Evolutionary conservation across 2,113 vertebrate species (phyloP).

Genomic region (Hypomesus transpacificus): DNA sequence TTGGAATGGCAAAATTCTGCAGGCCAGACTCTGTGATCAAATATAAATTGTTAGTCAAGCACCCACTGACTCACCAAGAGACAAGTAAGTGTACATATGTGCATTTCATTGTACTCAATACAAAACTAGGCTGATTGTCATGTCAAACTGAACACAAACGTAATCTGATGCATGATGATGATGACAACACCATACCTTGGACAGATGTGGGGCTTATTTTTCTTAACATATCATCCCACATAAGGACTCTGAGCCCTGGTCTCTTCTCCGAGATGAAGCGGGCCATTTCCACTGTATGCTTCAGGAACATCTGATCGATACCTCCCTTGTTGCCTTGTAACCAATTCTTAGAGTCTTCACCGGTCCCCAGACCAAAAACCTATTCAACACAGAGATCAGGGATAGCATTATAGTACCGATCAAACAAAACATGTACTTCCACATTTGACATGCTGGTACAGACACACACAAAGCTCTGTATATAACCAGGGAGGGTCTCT

Average conservation of each 20-base stretch:
- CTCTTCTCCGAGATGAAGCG: constrained; percentile 48
- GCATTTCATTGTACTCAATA: too few species aligned
- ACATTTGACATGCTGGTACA: too few species aligned
- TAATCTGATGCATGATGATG: too few species aligned
- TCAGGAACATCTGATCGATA: constrained; percentile 67
- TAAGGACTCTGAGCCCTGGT: constrained; percentile 52
- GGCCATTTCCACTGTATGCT: constrained; percentile 68
- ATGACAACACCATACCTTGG: constrained; percentile 48
- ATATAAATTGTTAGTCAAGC: background rate
- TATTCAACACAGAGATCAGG: constrained; percentile 27
- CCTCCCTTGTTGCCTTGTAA: constrained; percentile 58
- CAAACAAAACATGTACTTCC: background rate
- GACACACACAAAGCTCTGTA: too few species aligned
- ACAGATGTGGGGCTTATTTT: constrained; percentile 55
- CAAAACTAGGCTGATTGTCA: too few species aligned
- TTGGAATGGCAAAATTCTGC: constrained; percentile 35
- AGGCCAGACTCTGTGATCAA: constrained; percentile 45
- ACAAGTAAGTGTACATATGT: too few species aligned
- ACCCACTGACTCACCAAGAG: too few species aligned
- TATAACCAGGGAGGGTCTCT: background rate
- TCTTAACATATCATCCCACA: constrained; percentile 77
- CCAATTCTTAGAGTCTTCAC: constrained; percentile 73
- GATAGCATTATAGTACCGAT: background rate
- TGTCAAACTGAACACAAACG: too few species aligned
- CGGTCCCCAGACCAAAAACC: constrained; percentile 73